A percentile compares a stretch with the other conserved stretches of the same genome.
Conservation (phyloP, 1,140 invertebrate species). For the Drosophila ohnishii region DNA sequence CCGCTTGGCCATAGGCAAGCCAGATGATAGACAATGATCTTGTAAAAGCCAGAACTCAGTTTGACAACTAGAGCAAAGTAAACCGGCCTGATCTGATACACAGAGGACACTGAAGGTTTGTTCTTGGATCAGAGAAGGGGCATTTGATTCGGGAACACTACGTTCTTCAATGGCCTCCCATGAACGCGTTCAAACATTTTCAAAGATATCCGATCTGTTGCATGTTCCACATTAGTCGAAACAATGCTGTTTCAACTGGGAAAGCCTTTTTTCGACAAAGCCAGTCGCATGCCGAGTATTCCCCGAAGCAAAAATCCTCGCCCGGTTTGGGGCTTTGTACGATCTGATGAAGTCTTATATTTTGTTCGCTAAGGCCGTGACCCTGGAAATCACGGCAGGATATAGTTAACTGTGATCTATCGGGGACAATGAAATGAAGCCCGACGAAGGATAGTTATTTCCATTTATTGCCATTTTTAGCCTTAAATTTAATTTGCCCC, state of each 20-base stretch:
- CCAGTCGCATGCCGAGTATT: slow-evolving; percentile 87
- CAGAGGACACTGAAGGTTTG: slow-evolving; percentile 86
- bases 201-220: slow-evolving; percentile 84
- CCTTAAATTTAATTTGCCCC: slow-evolving; percentile 35
- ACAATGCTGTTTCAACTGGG: slow-evolving; percentile 83
- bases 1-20: no score
- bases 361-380: slow-evolving; percentile 89
- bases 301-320: slow-evolving; percentile 88
- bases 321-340: slow-evolving; percentile 89
- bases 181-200: slow-evolving; percentile 86
- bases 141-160: slow-evolving; percentile 83
- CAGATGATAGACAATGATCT: slow-evolving; percentile 73
- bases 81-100: slow-evolving; percentile 94
- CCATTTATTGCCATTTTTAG: slow-evolving; percentile 31
- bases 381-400: slow-evolving; percentile 90
- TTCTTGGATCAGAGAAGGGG: slow-evolving; percentile 75
- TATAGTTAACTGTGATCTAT: slow-evolving; percentile 67
- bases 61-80: slow-evolving; percentile 91
- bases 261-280: slow-evolving; percentile 89
- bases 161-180: slow-evolving; percentile 92
- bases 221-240: slow-evolving; percentile 77
- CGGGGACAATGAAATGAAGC: slow-evolving; percentile 70
- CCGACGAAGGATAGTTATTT: slow-evolving; percentile 24
- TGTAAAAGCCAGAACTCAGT: slow-evolving; percentile 90
- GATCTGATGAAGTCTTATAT: slow-evolving; percentile 91